These are phyloP conservation scores for Chrysolina haemoptera DNA, from an alignment of 2,888 invertebrate species.

Conservation along the genomic window DNA sequence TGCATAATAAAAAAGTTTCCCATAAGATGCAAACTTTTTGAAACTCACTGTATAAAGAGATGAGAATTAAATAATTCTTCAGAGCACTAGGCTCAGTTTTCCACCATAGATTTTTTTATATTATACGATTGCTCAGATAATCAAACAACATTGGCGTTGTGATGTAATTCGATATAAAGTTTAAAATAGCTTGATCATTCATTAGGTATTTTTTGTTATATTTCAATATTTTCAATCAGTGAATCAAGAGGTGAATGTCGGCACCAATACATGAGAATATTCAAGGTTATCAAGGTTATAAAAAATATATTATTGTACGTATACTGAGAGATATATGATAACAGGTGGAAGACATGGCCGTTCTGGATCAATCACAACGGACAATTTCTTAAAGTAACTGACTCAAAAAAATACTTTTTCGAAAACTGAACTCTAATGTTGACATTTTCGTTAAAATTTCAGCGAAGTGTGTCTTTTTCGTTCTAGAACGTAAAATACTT, in stretches of 20 bases:
- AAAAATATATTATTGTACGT: neutral
- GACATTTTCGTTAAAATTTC: no score
- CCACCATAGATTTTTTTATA: neutral
- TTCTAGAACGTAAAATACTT: no score
- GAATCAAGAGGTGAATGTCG: constrained; percentile 2
- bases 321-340: neutral
- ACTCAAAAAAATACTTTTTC: no score
- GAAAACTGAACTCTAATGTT: no score
- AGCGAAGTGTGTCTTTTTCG: no score
- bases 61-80: no score
- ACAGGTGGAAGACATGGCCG: neutral
- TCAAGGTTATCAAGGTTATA: neutral
- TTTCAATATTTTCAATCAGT: neutral
- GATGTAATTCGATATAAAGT: neutral
- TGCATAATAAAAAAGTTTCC: no score
- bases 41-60: no score
- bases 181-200: neutral
- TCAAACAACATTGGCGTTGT: neutral
- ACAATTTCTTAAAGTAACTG: neutral
- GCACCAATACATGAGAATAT: neutral
- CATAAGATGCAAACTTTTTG: no score
- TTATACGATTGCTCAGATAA: neutral
- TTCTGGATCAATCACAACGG: neutral
- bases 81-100: no score
- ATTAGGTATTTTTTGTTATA: neutral